Evolutionary conservation across 2,888 invertebrate genomes (phyloP).

Genomic region (Scaptomyza caliginosa): DNA sequence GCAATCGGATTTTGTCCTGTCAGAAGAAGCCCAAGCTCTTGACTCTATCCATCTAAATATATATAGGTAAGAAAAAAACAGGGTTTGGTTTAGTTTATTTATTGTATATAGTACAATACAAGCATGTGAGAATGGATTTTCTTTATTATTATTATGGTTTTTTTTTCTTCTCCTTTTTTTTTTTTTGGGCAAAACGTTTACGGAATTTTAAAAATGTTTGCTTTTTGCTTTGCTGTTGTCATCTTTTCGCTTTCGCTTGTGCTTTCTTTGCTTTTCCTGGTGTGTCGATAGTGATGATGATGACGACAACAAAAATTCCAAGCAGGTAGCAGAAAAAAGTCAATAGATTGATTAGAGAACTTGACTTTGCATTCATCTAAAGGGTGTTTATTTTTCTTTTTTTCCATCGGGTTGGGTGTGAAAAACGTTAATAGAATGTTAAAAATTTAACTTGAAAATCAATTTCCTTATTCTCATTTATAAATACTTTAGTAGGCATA

Average conservation of each 20-base stretch:
- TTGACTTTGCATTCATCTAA: conserved; percentile 1
- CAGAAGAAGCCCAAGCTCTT: conserved; percentile 36
- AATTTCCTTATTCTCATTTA: background rate
- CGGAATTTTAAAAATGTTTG: conserved; percentile 63
- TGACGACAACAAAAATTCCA: conserved; percentile 18
- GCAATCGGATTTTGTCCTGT: conserved; percentile 37
- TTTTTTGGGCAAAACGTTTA: conserved; percentile 46
- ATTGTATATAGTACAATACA: background rate
- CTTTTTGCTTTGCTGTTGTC: conserved; percentile 28
- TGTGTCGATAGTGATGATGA: conserved; percentile 1
- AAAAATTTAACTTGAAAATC: background rate
- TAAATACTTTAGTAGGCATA: background rate
- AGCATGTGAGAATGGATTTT: conserved; percentile 21
- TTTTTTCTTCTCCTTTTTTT: too few relatives aligned
- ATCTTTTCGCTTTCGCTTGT: conserved; percentile 3
- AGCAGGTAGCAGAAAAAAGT: conserved; percentile 12
- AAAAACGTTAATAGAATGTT: background rate
- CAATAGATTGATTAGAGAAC: conserved; percentile 48
- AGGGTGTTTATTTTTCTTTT: background rate
- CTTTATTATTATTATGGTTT: too few relatives aligned
- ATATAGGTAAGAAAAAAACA: conserved; percentile 5
- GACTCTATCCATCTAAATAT: background rate
- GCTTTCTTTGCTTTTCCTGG: background rate
- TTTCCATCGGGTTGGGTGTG: background rate
- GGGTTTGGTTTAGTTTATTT: background rate